phyloP scores from a whole-genome alignment of 37 sponge, comb jelly and placozoan species.

The Spongia lamella region DNA sequence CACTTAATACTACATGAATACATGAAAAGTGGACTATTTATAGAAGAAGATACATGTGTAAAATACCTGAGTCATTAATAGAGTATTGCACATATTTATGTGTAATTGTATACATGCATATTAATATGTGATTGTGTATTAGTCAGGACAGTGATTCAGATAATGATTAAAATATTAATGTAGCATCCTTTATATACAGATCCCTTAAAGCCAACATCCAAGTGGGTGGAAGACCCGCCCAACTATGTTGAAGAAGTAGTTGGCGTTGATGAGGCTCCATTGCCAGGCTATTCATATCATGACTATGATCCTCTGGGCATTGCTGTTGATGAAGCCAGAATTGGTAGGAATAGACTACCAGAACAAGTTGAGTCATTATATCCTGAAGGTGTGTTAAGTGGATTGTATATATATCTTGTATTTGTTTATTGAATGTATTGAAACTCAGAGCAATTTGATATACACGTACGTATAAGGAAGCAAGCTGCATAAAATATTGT shows the following conservation, averaged over 20 bases:
- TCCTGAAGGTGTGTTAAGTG: slow-evolving; percentile 44
- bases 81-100: too few relatives aligned
- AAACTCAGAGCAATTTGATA: background rate
- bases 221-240: slow-evolving; percentile 71
- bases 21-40: too few relatives aligned
- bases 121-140: too few relatives aligned
- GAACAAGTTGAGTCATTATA: slow-evolving; percentile 27
- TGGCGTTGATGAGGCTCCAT: background rate
- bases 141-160: too few relatives aligned
- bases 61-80: too few relatives aligned
- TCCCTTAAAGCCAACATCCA: slow-evolving; percentile 44
- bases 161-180: background rate
- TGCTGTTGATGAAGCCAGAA: slow-evolving; percentile 6
- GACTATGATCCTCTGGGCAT: slow-evolving; percentile 65
- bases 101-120: too few relatives aligned
- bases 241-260: slow-evolving; percentile 14
- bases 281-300: slow-evolving; percentile 34
- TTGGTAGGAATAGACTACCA: background rate
- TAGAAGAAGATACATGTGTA: too few relatives aligned
- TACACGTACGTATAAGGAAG: background rate
- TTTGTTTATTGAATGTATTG: background rate
- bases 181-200: slow-evolving; percentile 13
- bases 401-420: background rate
- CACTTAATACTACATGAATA: too few relatives aligned
- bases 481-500: background rate